Percentiles rank a stretch among this genome's conserved stretches.
Evolutionary conservation across 1,140 invertebrate species (phyloP).

Genomic region (Grapholita molesta): DNA sequence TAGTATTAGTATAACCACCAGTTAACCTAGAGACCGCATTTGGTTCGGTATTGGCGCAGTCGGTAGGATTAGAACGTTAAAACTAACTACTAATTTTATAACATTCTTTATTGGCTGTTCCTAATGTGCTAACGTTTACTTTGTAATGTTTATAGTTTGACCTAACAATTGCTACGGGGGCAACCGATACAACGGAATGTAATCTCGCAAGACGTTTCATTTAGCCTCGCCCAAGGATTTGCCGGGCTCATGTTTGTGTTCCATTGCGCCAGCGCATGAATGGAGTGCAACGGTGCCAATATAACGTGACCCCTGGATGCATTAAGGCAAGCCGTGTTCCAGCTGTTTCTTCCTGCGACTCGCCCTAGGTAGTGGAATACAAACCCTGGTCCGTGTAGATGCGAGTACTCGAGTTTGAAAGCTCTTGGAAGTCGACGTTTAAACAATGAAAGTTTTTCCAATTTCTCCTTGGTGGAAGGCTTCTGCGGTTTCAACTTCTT

Average conservation of each 20-base stretch:
- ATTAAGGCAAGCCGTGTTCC: too few relatives aligned
- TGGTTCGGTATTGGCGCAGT: neutral
- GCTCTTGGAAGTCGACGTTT: conserved; percentile 1
- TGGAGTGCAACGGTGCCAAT: neutral
- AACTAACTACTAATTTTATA: neutral
- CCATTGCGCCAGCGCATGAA: neutral
- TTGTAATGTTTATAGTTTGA: neutral
- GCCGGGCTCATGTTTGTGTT: neutral
- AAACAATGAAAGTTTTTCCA: conserved; percentile 10
- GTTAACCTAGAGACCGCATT: too few relatives aligned
- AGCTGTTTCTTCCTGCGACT: too few relatives aligned
- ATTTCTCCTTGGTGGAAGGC: neutral
- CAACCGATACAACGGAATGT: neutral
- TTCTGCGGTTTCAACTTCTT: neutral
- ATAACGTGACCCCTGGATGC: neutral
- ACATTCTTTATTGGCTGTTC: too few relatives aligned
- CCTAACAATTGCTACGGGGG: neutral
- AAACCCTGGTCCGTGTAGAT: neutral
- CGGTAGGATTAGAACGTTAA: neutral
- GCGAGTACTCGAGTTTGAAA: neutral
- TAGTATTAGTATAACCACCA: too few relatives aligned
- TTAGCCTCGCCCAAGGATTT: neutral
- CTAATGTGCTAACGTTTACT: neutral
- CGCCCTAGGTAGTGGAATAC: too few relatives aligned
- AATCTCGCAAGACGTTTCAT: neutral